phyloP scores from a whole-genome alignment of 2,113 vertebrate genomes.

The Pedionomus torquatus region DNA sequence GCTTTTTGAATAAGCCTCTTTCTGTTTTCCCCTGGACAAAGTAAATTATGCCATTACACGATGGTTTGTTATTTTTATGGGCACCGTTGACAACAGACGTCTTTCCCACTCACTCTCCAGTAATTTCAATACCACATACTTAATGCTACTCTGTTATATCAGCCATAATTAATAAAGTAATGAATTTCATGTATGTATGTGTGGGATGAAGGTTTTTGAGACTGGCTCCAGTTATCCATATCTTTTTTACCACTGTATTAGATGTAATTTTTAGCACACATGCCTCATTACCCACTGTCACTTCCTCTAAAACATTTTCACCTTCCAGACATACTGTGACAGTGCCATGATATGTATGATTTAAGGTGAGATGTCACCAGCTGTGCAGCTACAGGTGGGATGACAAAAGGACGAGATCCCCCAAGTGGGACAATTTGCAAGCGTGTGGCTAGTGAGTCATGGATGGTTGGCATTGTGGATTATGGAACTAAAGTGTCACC shows the following conservation, averaged over 20 bases:
- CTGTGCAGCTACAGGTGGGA: not conserved
- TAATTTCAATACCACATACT: not conserved
- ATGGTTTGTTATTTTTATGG: not conserved
- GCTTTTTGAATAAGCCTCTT: not conserved
- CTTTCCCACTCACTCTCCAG: not conserved
- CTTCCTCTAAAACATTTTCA: not conserved
- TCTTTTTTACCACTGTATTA: not conserved
- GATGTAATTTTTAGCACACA: not conserved
- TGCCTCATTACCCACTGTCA: not conserved
- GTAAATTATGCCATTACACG: not conserved
- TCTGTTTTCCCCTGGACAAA: not conserved
- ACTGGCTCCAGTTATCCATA: accelerated
- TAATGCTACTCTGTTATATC: not conserved
- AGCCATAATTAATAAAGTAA: not conserved
- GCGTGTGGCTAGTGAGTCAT: not conserved
- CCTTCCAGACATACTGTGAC: not conserved
- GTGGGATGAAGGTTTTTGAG: not conserved
- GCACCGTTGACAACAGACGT: not conserved
- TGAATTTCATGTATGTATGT: not conserved
- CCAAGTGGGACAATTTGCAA: not conserved
- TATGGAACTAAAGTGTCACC: not conserved
- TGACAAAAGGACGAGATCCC: not conserved
- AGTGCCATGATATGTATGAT: not conserved
- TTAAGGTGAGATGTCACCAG: not conserved
- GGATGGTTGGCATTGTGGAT: not conserved